phyloP scores from a whole-genome alignment of 2,888 invertebrate species.

The Argyresthia goedartella region DNA sequence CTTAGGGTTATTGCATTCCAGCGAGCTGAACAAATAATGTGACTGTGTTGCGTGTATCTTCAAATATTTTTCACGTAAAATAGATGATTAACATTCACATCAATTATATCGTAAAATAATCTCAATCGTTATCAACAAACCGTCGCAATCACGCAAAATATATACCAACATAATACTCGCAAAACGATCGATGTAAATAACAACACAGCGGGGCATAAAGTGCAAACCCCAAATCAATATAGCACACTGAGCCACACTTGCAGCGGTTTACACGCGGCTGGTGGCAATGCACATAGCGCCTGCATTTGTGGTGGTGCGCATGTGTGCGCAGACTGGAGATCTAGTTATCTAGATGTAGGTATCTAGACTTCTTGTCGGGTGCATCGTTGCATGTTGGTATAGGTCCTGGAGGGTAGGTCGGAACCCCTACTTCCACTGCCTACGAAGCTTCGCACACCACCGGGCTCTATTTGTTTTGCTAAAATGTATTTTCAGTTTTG shows the following conservation, averaged over 20 bases:
- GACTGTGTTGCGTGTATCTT: no score
- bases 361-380: slow-evolving; percentile 45
- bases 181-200: background rate
- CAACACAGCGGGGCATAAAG: background rate
- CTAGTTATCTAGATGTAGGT: slow-evolving; percentile 21
- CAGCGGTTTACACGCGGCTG: background rate
- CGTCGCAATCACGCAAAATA: no score
- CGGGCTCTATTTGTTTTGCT: background rate
- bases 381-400: slow-evolving; percentile 61
- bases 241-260: background rate
- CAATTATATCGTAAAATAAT: no score
- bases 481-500: background rate
- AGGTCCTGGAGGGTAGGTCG: slow-evolving; percentile 53
- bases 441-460: background rate
- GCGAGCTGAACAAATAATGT: no score
- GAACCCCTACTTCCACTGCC: slow-evolving; percentile 17
- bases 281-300: background rate
- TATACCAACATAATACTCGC: no score
- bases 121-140: no score
- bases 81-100: no score
- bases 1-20: no score
- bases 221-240: background rate
- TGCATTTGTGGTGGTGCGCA: slow-evolving; percentile 8
- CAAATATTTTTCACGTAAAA: no score
- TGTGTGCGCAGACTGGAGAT: slow-evolving; percentile 30